phyloP scores from a whole-genome alignment of 2,888 invertebrate genomes.

The Synanthedon andrenaeformis region DNA sequence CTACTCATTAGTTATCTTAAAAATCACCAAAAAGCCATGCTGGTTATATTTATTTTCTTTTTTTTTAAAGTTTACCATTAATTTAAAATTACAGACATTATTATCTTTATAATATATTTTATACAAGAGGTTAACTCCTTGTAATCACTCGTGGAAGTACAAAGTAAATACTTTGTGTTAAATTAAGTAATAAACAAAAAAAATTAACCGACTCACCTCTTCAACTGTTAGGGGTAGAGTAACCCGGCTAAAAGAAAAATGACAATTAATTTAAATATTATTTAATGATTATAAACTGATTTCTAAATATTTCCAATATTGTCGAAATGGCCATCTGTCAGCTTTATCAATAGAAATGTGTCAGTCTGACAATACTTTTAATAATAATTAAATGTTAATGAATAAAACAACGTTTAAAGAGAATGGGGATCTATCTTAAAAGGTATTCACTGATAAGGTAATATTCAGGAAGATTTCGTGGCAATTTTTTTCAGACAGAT shows the following conservation, averaged over 20 bases:
- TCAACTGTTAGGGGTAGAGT: constrained; percentile 96
- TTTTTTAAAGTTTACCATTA: too few relatives aligned
- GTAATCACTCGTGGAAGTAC: background rate
- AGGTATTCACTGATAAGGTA: constrained; percentile 25
- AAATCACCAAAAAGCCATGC: too few relatives aligned
- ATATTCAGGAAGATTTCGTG: constrained; percentile 21
- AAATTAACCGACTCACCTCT: constrained; percentile 77
- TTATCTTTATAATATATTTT: background rate
- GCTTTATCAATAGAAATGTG: constrained; percentile 38
- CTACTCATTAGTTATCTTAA: too few relatives aligned
- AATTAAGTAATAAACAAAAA: too few relatives aligned
- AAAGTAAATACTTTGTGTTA: background rate
- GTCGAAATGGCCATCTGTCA: constrained; percentile 29
- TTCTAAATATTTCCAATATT: constrained; percentile 1
- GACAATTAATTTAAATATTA: background rate
- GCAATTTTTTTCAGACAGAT: constrained; percentile 16
- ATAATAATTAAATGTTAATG: background rate
- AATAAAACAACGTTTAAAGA: background rate
- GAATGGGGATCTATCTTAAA: background rate
- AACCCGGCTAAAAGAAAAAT: constrained; percentile 84
- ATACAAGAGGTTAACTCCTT: background rate
- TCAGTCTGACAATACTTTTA: constrained; percentile 35
- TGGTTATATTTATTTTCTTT: too few relatives aligned
- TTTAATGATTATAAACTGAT: background rate
- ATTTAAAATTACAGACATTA: too few relatives aligned